These are phyloP conservation scores for Balaenoptera acutorostrata DNA, from an alignment of 2,113 vertebrate genomes.

Conservation along the genomic window DNA sequence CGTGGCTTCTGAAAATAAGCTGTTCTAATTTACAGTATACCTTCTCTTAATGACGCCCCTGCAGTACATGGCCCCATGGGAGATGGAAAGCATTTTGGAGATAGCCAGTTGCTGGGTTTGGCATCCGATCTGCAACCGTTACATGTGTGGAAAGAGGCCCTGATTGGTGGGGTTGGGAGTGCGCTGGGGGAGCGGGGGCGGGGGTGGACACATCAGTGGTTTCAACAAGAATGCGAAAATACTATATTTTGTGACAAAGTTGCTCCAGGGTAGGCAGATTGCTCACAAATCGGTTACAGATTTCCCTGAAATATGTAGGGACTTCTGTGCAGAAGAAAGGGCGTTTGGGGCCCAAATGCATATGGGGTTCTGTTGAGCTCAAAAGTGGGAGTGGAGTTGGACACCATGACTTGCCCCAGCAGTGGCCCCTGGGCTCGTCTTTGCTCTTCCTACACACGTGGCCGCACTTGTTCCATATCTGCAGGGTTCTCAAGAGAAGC, in stretches of 20 bases:
- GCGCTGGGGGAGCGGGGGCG: not conserved
- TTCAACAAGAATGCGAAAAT: slow-evolving; percentile 71
- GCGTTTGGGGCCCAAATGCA: not conserved
- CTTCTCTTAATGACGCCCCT: slow-evolving; percentile 34
- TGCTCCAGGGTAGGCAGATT: slow-evolving; percentile 65
- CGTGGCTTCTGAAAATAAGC: slow-evolving; percentile 62
- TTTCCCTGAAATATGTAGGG: slow-evolving; percentile 54
- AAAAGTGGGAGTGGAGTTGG: not conserved
- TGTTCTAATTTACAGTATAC: slow-evolving; percentile 35
- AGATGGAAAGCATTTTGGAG: slow-evolving; percentile 67
- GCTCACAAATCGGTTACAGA: slow-evolving; percentile 73
- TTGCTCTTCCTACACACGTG: rapidly evolving
- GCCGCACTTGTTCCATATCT: rapidly evolving
- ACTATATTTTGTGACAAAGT: slow-evolving; percentile 69
- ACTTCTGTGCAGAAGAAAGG: slow-evolving; percentile 19
- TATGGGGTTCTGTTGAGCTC: not conserved
- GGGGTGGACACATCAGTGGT: slow-evolving; percentile 60
- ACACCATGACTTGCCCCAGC: rapidly evolving
- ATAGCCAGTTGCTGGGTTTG: slow-evolving; percentile 61
- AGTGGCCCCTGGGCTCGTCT: not conserved
- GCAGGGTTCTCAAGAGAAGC: too few relatives aligned
- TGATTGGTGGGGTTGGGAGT: slow-evolving; percentile 43
- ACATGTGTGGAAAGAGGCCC: not conserved
- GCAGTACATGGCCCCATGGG: slow-evolving; percentile 32
- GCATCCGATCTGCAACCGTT: slow-evolving; percentile 31